These are phyloP conservation scores for Odontomyia ornata DNA, from an alignment of 2,888 invertebrate species.

Conservation along the genomic window DNA sequence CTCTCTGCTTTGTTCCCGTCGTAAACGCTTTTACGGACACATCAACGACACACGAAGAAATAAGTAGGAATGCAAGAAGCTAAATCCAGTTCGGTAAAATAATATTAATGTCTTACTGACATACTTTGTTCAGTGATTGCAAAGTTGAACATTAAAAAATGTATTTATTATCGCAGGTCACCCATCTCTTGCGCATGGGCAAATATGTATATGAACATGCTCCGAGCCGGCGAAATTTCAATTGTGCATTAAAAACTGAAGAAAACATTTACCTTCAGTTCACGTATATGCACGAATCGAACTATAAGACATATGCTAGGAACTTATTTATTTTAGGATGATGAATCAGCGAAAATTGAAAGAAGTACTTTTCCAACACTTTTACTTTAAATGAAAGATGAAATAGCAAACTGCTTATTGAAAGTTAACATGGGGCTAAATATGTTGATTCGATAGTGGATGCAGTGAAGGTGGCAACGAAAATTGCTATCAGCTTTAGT, in stretches of 20 bases:
- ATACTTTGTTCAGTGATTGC: conserved; percentile 23
- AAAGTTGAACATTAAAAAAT: not conserved
- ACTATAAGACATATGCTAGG: not conserved
- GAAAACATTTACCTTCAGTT: not conserved
- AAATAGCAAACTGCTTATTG: not conserved
- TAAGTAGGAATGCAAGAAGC: conserved; percentile 8
- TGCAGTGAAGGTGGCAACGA: not conserved
- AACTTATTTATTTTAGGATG: not conserved
- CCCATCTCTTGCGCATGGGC: conserved; percentile 2
- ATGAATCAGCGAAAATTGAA: conserved; percentile 1
- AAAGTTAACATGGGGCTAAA: not conserved
- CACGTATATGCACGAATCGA: not conserved
- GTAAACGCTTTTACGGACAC: not conserved
- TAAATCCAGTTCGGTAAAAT: conserved; percentile 34
- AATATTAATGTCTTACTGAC: conserved; percentile 42
- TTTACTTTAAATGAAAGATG: not conserved
- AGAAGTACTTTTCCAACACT: not conserved
- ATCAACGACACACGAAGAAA: not conserved
- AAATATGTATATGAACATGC: not conserved
- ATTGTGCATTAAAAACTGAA: not conserved
- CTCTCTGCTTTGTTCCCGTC: not conserved
- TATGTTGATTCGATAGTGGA: not conserved
- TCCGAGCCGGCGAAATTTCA: not conserved
- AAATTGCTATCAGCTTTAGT: not conserved
- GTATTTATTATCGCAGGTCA: conserved; percentile 9